Conservation (phyloP, 2,113 vertebrate species). For the Sciurus niger region DNA sequence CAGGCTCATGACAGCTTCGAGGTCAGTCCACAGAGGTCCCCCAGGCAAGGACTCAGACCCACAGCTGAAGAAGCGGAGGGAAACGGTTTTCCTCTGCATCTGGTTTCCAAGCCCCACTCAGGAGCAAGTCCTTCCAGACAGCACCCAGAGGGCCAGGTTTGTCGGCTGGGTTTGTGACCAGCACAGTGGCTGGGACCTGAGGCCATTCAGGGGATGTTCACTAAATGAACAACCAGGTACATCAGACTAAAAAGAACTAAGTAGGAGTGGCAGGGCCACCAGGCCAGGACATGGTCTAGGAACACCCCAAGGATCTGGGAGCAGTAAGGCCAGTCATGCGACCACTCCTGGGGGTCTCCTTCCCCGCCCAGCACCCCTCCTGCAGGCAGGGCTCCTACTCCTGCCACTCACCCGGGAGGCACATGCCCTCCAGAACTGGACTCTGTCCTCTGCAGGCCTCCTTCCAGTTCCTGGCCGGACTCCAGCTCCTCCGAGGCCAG, state of each 20-base stretch:
- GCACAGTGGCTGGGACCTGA: not conserved
- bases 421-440: not conserved
- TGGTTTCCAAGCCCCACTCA: not conserved
- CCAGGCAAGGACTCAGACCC: not conserved
- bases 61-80: not conserved
- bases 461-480: conserved; percentile 32
- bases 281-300: not conserved
- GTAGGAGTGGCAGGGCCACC: not conserved
- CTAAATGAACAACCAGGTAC: not conserved
- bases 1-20: not conserved
- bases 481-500: conserved; percentile 58
- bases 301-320: not conserved
- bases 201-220: fast-evolving
- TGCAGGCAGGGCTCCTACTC: not conserved
- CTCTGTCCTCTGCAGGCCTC: conserved; percentile 42
- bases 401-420: conserved; percentile 73
- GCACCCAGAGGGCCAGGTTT: not conserved
- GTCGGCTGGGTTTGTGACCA: not conserved
- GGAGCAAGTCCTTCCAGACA: not conserved
- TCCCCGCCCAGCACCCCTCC: not conserved
- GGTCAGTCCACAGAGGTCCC: not conserved
- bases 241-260: not conserved
- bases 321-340: not conserved
- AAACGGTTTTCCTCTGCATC: not conserved
- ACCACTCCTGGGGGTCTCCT: not conserved